Conservation (phyloP, 1,140 invertebrate genomes). For the Atopsyche davidsoni region DNA sequence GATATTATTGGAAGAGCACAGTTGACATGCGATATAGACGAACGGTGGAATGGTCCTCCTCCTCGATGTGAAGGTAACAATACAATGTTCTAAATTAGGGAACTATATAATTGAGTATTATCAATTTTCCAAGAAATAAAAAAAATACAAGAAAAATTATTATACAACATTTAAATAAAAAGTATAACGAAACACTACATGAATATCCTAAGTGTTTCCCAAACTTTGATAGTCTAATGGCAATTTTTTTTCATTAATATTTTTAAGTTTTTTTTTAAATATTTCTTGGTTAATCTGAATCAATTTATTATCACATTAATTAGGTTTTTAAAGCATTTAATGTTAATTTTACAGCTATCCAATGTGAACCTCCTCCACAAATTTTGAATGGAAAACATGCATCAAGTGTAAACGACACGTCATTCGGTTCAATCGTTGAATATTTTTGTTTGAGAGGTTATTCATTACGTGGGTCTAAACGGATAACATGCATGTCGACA, state of each 20-base stretch:
- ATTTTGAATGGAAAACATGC: slow-evolving; percentile 67
- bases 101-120: slow-evolving; percentile 14
- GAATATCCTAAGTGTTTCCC: background rate
- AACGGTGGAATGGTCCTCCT: slow-evolving; percentile 89
- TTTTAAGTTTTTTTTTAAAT: background rate
- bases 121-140: slow-evolving; percentile 12
- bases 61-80: slow-evolving; percentile 75
- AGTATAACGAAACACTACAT: background rate
- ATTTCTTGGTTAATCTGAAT: background rate
- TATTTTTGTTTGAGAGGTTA: slow-evolving; percentile 71
- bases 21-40: slow-evolving; percentile 85
- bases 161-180: background rate
- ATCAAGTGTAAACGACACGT: slow-evolving; percentile 58
- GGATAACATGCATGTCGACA: slow-evolving; percentile 64
- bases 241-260: background rate
- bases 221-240: background rate
- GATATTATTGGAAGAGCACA: slow-evolving; percentile 75
- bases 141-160: background rate
- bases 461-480: slow-evolving; percentile 60
- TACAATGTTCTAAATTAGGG: no score
- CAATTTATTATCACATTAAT: background rate
- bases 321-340: slow-evolving; percentile 11
- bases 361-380: slow-evolving; percentile 65
- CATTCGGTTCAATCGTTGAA: slow-evolving; percentile 63
- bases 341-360: slow-evolving; percentile 56